These are phyloP conservation scores for Dysidea cf. avara DNA, from an alignment of 37 sponge, comb jelly and placozoan species.

Conservation along the genomic window DNA sequence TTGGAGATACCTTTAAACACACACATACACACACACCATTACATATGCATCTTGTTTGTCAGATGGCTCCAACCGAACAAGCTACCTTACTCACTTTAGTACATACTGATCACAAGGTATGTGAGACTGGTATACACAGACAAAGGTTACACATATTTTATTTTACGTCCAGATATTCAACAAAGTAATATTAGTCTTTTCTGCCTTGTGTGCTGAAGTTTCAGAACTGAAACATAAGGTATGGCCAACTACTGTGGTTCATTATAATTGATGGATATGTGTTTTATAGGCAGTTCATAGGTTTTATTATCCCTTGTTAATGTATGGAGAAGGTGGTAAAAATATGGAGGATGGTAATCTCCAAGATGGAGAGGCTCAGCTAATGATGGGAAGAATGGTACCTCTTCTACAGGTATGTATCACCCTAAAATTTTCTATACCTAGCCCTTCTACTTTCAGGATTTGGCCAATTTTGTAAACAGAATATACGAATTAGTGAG, in stretches of 20 bases:
- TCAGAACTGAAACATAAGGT: slow-evolving; percentile 77
- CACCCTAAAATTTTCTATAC: background rate
- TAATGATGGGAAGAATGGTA: slow-evolving; percentile 89
- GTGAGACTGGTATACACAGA: background rate
- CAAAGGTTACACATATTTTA: too few species aligned
- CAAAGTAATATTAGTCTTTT: slow-evolving; percentile 90
- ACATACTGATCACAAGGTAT: slow-evolving; percentile 86
- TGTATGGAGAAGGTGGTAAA: slow-evolving; percentile 91
- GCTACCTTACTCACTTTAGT: slow-evolving; percentile 80
- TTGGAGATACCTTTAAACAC: too few species aligned
- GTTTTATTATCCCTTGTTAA: slow-evolving; percentile 79
- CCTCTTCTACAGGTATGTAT: slow-evolving; percentile 68
- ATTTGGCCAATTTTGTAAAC: slow-evolving; percentile 80
- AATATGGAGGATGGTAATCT: slow-evolving; percentile 29
- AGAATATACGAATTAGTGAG: slow-evolving; percentile 74
- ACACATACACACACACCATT: too few species aligned
- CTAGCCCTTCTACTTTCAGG: slow-evolving; percentile 28
- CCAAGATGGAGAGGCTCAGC: slow-evolving; percentile 90
- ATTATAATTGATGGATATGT: background rate
- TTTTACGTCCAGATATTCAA: slow-evolving; percentile 83
- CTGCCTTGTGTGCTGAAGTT: slow-evolving; percentile 93
- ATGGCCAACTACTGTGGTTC: background rate
- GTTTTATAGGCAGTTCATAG: slow-evolving; percentile 58
- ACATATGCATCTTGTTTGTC: too few species aligned
- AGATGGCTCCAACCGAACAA: slow-evolving; percentile 80